Base-by-base conservation (phyloP, 2,888 invertebrate species). In the Polyommatus icarus region DNA sequence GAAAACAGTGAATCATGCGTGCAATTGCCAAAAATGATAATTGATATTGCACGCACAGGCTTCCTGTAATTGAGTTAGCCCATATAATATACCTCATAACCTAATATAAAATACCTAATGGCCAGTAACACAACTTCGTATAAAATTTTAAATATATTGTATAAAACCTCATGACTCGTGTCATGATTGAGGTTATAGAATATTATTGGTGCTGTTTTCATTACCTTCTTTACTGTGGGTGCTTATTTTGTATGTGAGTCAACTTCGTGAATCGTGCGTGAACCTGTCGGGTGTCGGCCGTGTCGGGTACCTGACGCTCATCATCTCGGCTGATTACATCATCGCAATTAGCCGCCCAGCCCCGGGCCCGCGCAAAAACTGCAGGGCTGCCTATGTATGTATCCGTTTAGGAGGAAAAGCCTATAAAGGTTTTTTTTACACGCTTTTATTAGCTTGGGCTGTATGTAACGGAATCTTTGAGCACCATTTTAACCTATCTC, bases 271-370 rank as follows among this genome's bases (percentile, higher is more conserved):
- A 8, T 61, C 61, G 61, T 20, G 20, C n/a, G 20, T 61, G 59
- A 59, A 24, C 61, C 61, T 61, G 61, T 61, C 24, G 20, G 61
- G 20, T 61, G 61, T 61, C 61, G 20, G 61, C 12, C 61, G 24
- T 61, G 24, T 61, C 20, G 61, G 24, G 4, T 61, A 61, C 61
- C 61, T 61, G 61, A 20, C 20, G 20, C 61, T 61, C 61, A 61
- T 61, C 24, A 61, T 61, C 12, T 24, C 61, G 61, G 24, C 61
- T 61, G 61, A 61, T 61, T 61, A 61, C 61, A 61, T 61, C 61
- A 61, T 61, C 61, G 61, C 24, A 24, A 61, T 61, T 61, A 61
- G 61, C 24, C 61, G 24, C 61, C 20, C 20, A 61, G 59, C 20
- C 57, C 59, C n/a, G 59, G 61, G 61, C 61, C 59, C 20, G 61